phyloP scores from a whole-genome alignment of 1,140 invertebrate genomes.

The silkworm (Bombyx mori) region DNA sequence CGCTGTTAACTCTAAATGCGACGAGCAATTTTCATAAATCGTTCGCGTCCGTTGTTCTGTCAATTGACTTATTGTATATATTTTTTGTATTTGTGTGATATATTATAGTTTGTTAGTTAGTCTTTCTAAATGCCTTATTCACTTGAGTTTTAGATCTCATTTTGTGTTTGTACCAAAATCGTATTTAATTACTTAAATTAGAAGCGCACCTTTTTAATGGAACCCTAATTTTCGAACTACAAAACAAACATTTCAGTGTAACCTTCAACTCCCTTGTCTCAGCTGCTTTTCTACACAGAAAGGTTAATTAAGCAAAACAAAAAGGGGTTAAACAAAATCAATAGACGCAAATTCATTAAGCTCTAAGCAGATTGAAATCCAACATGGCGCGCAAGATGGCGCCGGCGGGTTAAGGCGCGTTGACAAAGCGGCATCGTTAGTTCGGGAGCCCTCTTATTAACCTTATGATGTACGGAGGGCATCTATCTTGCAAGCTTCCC shows the following conservation, averaged over 20 bases:
- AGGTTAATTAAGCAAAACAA: slow-evolving; percentile 71
- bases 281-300: slow-evolving; percentile 45
- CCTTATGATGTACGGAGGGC: slow-evolving; percentile 66
- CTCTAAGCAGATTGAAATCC: slow-evolving; percentile 69
- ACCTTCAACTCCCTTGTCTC: slow-evolving; percentile 32
- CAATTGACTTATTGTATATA: no score
- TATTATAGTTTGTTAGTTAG: no score
- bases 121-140: no score
- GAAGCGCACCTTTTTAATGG: no score
- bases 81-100: no score
- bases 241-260: slow-evolving; percentile 14
- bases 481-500: slow-evolving; percentile 47
- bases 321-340: slow-evolving; percentile 70
- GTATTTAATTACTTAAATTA: no score
- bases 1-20: slow-evolving; percentile 31
- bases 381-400: slow-evolving; percentile 66
- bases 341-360: slow-evolving; percentile 70
- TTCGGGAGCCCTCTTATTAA: slow-evolving; percentile 67
- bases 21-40: background rate
- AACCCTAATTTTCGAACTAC: background rate
- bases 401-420: slow-evolving; percentile 56
- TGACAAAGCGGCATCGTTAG: slow-evolving; percentile 68
- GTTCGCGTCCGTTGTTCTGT: background rate
- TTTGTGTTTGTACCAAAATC: no score
- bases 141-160: no score